Conservation (phyloP, 2,113 vertebrate genomes). For the Ptilonorhynchus violaceus region DNA sequence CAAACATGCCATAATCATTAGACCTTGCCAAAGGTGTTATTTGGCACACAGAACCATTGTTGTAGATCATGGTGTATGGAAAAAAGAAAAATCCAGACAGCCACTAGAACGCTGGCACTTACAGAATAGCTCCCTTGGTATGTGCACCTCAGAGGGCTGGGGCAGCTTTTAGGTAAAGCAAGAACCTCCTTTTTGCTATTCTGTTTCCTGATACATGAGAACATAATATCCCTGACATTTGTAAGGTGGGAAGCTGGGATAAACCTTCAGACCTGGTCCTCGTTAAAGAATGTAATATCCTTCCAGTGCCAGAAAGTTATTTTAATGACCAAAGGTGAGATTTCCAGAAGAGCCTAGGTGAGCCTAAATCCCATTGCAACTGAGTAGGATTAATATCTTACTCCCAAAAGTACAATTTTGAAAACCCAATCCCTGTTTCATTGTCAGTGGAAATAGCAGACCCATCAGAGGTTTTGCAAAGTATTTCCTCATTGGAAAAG, state of each 20-base stretch:
- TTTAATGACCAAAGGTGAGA: conserved; percentile 46
- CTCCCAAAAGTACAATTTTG: conserved; percentile 29
- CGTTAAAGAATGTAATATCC: background rate
- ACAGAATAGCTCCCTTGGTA: background rate
- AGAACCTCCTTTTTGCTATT: background rate
- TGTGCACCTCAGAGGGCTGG: background rate
- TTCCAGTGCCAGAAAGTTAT: conserved; percentile 13
- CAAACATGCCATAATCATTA: background rate
- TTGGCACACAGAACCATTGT: background rate
- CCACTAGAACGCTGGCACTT: background rate
- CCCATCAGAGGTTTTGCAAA: background rate
- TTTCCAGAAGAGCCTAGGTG: conserved; percentile 21
- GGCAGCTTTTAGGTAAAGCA: background rate
- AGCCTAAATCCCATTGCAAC: conserved; percentile 3
- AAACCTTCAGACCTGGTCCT: background rate
- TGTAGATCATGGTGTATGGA: background rate
- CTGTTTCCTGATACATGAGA: background rate
- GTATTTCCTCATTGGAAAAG: conserved; percentile 18
- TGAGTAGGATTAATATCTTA: background rate
- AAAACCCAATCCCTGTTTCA: background rate
- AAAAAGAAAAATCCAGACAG: background rate
- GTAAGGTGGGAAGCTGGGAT: background rate
- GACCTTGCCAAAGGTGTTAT: background rate
- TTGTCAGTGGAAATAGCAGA: conserved; percentile 43
- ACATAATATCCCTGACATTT: background rate